Base-by-base conservation (phyloP, 2,888 invertebrate species). In the Hirtodrosophila cameraria region DNA sequence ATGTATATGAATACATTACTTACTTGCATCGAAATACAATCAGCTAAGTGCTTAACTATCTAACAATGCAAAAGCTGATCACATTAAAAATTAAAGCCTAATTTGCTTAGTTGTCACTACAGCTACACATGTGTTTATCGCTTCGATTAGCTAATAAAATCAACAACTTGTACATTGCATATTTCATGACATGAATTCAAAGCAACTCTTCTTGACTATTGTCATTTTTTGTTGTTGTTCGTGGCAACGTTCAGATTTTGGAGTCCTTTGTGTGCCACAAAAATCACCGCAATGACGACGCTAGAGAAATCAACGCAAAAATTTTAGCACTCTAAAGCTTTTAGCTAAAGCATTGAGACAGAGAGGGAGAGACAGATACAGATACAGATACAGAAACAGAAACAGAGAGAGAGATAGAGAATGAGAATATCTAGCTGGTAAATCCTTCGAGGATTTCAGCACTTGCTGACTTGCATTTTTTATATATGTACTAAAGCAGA, bases 401-500 rank as follows among this genome's bases (percentile, higher is more conserved):
- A n/a, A n/a, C n/a, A n/a, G n/a, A n/a, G n/a, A n/a, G n/a, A n/a
- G n/a, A n/a, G n/a, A n/a, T n/a, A n/a, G n/a, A n/a, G n/a, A n/a
- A n/a, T n/a, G n/a, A 62, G 68, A 71, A 68, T 75, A 82, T 82
- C 64, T n/a, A n/a, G 76, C 66, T 65, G 61, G 33, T 43, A 82
- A 83, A 76, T 84, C 82, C 85, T 53, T 48, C n/a, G 43, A 53
- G 85, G 82, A 83, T 85, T 78, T 81, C 60, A 46, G 16, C 59
- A 53, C 61, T 75, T 71, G 72, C 83, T 66, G 82, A 69, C 85
- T 85, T 82, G 82, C 85, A 79, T 85, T 73, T 79, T 79, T 72
- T 70, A 75, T 57, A 28, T 15, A 25, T n/a, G 35, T 11, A 13
- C 36, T 28, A 54, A 46, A 27, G 11, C 11, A 35, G 39, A 52